phyloP scores from a whole-genome alignment of 2,113 vertebrate species.

The Thinocorus orbignyianus region DNA sequence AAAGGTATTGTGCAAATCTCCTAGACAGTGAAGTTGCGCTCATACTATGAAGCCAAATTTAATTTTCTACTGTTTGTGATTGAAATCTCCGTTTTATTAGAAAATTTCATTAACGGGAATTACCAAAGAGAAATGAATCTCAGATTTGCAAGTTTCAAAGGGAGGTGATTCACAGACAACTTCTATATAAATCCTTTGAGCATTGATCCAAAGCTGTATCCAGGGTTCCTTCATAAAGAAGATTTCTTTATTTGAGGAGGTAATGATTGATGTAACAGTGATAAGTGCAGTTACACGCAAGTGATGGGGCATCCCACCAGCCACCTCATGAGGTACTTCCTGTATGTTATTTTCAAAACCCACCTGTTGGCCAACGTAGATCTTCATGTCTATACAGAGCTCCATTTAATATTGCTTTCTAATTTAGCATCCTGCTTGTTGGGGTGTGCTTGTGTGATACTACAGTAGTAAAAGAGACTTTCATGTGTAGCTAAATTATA shows the following conservation, averaged over 20 bases:
- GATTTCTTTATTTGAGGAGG: not conserved
- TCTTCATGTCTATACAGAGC: not conserved
- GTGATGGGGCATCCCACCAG: not conserved
- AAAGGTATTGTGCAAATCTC: not conserved
- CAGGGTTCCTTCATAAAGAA: not conserved
- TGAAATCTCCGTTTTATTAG: not conserved
- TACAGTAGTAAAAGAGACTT: not conserved
- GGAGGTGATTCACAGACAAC: not conserved
- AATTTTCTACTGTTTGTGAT: not conserved
- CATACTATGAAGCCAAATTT: not conserved
- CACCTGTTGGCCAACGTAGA: not conserved
- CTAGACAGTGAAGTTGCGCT: not conserved
- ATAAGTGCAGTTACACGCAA: not conserved
- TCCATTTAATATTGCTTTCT: not conserved
- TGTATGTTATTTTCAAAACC: not conserved
- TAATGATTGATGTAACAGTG: not conserved
- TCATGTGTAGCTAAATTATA: not conserved
- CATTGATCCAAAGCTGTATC: not conserved
- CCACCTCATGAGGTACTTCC: not conserved
- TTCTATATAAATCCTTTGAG: not conserved
- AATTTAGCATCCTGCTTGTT: not conserved
- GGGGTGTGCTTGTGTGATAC: not conserved
- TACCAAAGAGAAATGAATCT: not conserved
- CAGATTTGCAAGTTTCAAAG: not conserved
- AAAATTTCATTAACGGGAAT: not conserved